Conservation (phyloP, 2,888 invertebrate genomes). For the Prenolepis imparis region DNA sequence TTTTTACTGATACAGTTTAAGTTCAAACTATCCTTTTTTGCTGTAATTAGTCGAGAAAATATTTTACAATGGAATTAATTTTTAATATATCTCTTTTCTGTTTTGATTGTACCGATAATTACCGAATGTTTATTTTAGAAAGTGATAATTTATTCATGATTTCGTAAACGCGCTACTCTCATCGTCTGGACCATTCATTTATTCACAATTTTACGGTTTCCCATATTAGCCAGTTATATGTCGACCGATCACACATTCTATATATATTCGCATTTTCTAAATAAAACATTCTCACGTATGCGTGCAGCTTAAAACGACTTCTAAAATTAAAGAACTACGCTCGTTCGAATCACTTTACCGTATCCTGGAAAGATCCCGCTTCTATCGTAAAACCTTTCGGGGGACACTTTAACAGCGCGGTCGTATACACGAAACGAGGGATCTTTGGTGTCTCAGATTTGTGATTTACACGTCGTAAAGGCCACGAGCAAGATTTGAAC, state of each 20-base stretch:
- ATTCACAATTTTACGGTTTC: conserved; percentile 2
- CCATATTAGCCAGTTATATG: background rate
- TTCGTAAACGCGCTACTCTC: background rate
- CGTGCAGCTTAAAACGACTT: background rate
- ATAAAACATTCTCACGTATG: background rate
- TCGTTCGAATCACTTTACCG: conserved; percentile 55
- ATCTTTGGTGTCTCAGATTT: conserved; percentile 70
- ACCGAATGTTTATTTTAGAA: background rate
- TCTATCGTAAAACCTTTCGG: conserved; percentile 68
- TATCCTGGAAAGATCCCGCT: conserved; percentile 53
- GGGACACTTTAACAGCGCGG: conserved; percentile 70
- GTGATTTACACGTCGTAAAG: conserved; percentile 78
- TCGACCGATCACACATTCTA: conserved; percentile 2
- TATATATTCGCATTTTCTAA: conserved; percentile 6
- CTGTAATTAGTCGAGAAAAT: background rate
- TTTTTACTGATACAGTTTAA: background rate
- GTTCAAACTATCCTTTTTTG: background rate
- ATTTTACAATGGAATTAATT: background rate
- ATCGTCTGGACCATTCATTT: background rate
- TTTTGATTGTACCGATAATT: background rate
- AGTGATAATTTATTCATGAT: background rate
- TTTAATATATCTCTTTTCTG: background rate
- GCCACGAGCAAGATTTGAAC: background rate
- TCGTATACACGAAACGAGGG: conserved; percentile 46
- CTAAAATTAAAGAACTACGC: conserved; percentile 34